Percentiles rank a stretch among this genome's conserved stretches.
Evolutionary conservation across 1,140 invertebrate species (phyloP).

Genomic region (Battus philenor): DNA sequence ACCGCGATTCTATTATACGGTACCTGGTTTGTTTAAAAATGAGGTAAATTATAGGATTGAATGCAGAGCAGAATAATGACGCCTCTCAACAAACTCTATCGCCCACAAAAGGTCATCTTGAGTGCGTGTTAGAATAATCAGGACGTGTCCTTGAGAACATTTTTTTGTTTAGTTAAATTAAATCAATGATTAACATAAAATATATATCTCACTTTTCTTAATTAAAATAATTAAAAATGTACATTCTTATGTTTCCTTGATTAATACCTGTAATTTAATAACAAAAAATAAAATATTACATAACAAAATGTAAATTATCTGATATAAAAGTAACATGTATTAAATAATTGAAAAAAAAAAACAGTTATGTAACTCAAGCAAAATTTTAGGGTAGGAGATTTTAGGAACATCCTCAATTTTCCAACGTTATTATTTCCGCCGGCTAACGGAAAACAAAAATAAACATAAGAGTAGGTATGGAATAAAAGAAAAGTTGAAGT

Average conservation of each 20-base stretch:
- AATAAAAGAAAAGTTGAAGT: conserved; percentile 70
- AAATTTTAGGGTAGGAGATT: conserved; percentile 7
- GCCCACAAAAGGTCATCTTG: conserved; percentile 58
- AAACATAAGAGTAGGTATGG: conserved; percentile 63
- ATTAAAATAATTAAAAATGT: too few species aligned
- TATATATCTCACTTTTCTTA: too few species aligned
- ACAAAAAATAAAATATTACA: too few species aligned
- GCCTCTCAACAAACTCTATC: conserved; percentile 47
- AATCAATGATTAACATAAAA: too few species aligned
- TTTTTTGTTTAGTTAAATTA: neutral
- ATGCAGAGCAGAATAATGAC: conserved; percentile 54
- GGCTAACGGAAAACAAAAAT: conserved; percentile 72
- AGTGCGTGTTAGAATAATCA: conserved; percentile 27
- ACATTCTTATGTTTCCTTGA: too few species aligned
- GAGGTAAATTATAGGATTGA: conserved; percentile 57
- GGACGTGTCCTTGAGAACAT: conserved; percentile 23
- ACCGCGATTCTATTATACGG: conserved; percentile 28
- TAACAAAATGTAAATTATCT: too few species aligned
- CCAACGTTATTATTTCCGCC: conserved; percentile 63
- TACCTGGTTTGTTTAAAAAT: conserved; percentile 46
- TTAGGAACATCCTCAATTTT: conserved; percentile 34
- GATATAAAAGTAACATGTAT: too few species aligned
- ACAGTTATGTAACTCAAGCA: too few species aligned
- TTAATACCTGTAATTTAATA: too few species aligned
- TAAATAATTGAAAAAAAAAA: too few species aligned